Evolutionary conservation across 2,888 invertebrate species (phyloP), one percentile per base, ranked within the genome.

Genomic region (Sipha maydis): DNA sequence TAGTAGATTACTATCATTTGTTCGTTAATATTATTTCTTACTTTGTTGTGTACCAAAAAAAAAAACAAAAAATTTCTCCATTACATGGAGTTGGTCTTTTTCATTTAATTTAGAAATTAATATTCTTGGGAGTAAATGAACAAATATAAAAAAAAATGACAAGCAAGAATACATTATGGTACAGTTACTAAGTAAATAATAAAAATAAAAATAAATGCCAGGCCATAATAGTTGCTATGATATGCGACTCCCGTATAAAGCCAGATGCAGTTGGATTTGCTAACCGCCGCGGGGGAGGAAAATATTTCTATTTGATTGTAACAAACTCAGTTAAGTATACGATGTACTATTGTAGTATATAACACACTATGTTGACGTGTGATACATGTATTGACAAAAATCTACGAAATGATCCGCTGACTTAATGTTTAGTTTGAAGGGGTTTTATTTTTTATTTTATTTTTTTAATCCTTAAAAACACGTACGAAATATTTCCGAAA

Each of bases 291-390:
- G 14, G 79, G 56, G 34, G 79, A 79, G 14, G 56, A 56, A 56
- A 25, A 79, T 79, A 34, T 79, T 56, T 61, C 25, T 56, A 34
- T 79, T 79, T 79, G 34, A 79, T 56, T 61, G 56, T 34, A 56
- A 34, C 34, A 31, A 56, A 56, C 9, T 79, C 11, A 79, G 56
- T 79, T 79, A 79, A 25, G 48, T 48, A 79, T 61, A 31, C 14
- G 21, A 79, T 19, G 31, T 61, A n/a, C 56, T 48, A 1, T 14
- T 14, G 48, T 1, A 48, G 48, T 48, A 14, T 41, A 41, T 9
- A 41, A 41, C 9, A 41, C 41, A 41, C 48, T 1, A 11, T 48
- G 11, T 48, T 48, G 48, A 48, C 14, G 48, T 48, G 48, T 48
- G 41, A 34, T 41, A 41, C 8, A 41, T 41, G 11, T 48, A 14